phyloP scores from a whole-genome alignment of 1,140 invertebrate genomes.

The Melitaea cinxia region DNA sequence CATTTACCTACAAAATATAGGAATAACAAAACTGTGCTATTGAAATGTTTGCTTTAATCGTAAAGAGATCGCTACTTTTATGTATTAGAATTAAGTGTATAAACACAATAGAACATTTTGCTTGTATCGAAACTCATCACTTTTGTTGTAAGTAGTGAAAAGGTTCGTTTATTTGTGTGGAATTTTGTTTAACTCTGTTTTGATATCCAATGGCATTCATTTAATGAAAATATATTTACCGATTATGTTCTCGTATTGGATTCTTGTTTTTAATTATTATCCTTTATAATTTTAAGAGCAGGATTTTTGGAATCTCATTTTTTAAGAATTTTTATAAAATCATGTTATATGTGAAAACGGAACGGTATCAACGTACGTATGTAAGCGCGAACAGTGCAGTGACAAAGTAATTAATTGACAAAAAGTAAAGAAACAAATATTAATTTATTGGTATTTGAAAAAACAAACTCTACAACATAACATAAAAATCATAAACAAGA shows the following conservation, averaged over 20 bases:
- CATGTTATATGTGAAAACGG: no score
- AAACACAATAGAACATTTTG: conserved; percentile 1
- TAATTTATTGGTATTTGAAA: no score
- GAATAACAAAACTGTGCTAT: not conserved
- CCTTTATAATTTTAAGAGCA: no score
- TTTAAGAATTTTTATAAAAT: no score
- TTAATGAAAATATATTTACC: not conserved
- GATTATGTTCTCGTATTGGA: not conserved
- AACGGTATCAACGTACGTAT: no score
- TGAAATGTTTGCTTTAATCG: not conserved
- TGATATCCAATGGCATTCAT: conserved; percentile 4
- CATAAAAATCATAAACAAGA: no score
- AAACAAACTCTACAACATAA: no score
- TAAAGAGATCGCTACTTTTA: not conserved
- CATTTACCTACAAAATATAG: not conserved
- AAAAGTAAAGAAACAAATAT: no score
- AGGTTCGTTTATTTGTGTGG: conserved; percentile 6
- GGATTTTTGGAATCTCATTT: no score
- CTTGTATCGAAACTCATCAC: conserved; percentile 17
- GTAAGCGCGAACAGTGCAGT: no score
- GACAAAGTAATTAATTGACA: no score
- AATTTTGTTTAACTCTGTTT: conserved; percentile 9
- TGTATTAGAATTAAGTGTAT: not conserved
- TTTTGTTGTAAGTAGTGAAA: conserved; percentile 6
- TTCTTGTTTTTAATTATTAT: not conserved